A percentile compares a stretch with the other conserved stretches of the same genome.
Conservation (phyloP, 2,113 vertebrate species). For the Lampris incognitus region DNA sequence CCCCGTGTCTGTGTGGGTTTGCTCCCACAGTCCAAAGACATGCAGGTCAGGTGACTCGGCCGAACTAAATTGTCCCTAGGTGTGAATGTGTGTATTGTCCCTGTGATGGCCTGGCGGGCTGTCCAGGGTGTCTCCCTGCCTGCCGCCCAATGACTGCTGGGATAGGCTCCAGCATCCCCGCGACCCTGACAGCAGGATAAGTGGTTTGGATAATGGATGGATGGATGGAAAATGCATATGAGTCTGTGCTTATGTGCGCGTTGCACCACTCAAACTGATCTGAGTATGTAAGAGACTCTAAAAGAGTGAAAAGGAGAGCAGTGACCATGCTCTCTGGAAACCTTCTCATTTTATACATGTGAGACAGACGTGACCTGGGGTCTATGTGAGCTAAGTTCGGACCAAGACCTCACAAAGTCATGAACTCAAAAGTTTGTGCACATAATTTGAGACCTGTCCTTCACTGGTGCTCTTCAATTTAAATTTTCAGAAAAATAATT, state of each 20-base stretch:
- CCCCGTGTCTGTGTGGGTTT: too few species aligned
- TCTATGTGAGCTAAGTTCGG: background rate
- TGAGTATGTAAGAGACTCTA: background rate
- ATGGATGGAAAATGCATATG: background rate
- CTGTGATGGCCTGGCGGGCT: too few species aligned
- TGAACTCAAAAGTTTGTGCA: background rate
- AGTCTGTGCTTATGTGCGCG: background rate
- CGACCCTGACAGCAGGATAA: too few species aligned
- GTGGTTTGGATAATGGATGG: too few species aligned
- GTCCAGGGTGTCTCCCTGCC: too few species aligned
- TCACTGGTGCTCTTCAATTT: background rate
- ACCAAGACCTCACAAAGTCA: background rate
- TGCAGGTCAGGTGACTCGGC: too few species aligned
- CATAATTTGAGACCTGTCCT: background rate
- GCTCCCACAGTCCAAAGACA: too few species aligned
- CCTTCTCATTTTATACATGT: background rate
- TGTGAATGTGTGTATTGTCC: too few species aligned
- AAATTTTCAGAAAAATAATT: background rate
- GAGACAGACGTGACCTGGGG: background rate
- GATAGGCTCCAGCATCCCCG: too few species aligned
- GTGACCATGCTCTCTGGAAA: background rate
- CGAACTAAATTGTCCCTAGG: too few species aligned
- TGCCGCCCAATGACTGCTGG: too few species aligned
- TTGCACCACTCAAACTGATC: background rate
- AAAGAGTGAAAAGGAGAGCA: background rate